Percentiles rank a stretch among this genome's conserved stretches.
These are phyloP conservation scores for Teleopsis dalmanni DNA, from an alignment of 1,140 invertebrate species.

Conservation along the genomic window DNA sequence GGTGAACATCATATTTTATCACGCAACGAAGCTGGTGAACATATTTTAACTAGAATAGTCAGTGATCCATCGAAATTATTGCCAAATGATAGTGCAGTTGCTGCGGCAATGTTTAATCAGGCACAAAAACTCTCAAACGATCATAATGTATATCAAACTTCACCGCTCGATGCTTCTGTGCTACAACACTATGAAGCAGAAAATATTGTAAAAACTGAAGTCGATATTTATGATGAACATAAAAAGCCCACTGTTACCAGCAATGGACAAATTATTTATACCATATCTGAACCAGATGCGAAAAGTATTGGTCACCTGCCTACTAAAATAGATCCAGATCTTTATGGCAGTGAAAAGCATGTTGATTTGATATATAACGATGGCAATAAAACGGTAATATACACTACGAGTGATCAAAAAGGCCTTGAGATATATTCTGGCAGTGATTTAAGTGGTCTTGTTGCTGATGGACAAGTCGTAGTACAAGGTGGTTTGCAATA, in stretches of 20 bases:
- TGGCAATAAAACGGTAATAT: constrained; percentile 72
- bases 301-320: constrained; percentile 50
- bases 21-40: constrained; percentile 42
- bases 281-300: constrained; percentile 40
- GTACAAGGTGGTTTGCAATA: constrained; percentile 39
- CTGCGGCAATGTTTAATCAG: constrained; percentile 42
- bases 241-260: constrained; percentile 31
- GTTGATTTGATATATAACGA: constrained; percentile 75
- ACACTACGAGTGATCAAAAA: constrained; percentile 55
- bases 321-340: constrained; percentile 35
- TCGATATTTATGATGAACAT: constrained; percentile 40
- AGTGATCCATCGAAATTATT: constrained; percentile 42
- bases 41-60: constrained; percentile 43
- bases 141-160: constrained; percentile 38
- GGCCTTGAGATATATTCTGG: constrained; percentile 46
- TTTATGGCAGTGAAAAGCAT: constrained; percentile 38
- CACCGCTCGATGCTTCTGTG: constrained; percentile 37
- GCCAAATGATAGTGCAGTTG: constrained; percentile 39
- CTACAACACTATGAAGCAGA: constrained; percentile 35
- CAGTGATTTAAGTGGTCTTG: constrained; percentile 46
- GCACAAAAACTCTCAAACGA: constrained; percentile 40
- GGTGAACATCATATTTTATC: constrained; percentile 44
- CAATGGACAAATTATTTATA: constrained; percentile 41
- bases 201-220: constrained; percentile 40
- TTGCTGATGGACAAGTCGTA: constrained; percentile 40